Percentiles rank a stretch among this genome's conserved stretches.
phyloP scores from a whole-genome alignment of 2,113 vertebrate species.

The Hippocampus zosterae region DNA sequence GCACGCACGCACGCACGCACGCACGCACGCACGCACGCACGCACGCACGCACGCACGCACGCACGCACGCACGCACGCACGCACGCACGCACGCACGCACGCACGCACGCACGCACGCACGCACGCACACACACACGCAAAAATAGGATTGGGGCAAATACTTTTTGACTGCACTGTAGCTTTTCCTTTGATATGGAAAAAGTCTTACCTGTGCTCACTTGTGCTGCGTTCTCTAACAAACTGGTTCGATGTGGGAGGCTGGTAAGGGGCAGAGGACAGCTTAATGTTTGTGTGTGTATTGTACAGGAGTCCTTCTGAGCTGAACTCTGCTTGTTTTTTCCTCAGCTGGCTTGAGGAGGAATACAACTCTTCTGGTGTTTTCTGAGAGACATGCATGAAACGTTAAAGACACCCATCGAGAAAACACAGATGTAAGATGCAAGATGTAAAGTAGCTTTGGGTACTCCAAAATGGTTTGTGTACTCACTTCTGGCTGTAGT shows the following conservation, averaged over 20 bases:
- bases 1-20: no score
- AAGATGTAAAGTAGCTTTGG: neutral
- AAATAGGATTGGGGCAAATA: neutral
- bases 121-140: no score
- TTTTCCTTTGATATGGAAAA: no score
- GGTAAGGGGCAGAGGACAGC: conserved; percentile 34
- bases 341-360: conserved; percentile 85
- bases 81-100: no score
- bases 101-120: no score
- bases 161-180: neutral
- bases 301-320: conserved; percentile 81
- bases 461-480: neutral
- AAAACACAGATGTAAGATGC: no score
- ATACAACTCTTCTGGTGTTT: conserved; percentile 87
- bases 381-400: conserved; percentile 59
- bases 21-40: no score
- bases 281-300: conserved; percentile 79
- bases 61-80: no score
- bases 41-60: no score
- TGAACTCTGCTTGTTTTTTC: conserved; percentile 78
- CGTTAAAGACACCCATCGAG: neutral
- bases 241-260: conserved; percentile 58
- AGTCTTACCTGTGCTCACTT: conserved; percentile 75
- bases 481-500: conserved; percentile 82
- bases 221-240: conserved; percentile 75